Percentiles rank a stretch among this genome's conserved stretches.
Conservation (phyloP, 2,113 vertebrate genomes). For the Lophura nycthemera region DNA sequence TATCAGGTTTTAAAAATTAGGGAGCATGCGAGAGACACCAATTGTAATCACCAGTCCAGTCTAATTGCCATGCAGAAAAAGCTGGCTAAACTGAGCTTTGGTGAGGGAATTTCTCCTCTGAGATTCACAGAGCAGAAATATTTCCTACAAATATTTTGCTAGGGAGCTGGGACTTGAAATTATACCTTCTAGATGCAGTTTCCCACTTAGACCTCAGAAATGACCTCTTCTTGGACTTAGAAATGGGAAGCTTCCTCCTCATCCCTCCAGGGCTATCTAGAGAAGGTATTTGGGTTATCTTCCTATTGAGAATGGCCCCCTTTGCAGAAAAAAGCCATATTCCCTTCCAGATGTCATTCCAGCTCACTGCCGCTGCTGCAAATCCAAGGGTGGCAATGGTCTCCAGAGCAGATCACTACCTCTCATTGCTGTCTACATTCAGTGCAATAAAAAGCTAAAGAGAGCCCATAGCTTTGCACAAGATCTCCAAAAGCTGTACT, state of each 20-base stretch:
- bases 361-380: not conserved
- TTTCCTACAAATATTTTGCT: not conserved
- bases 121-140: not conserved
- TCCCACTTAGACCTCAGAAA: not conserved
- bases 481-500: not conserved
- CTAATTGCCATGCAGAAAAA: not conserved
- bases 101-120: not conserved
- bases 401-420: not conserved
- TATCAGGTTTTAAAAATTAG: not conserved
- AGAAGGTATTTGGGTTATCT: not conserved
- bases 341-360: not conserved
- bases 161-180: not conserved
- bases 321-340: not conserved
- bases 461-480: not conserved
- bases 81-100: slow-evolving; percentile 28
- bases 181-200: not conserved
- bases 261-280: not conserved
- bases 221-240: not conserved
- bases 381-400: not conserved
- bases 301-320: not conserved
- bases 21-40: not conserved
- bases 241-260: not conserved
- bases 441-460: not conserved
- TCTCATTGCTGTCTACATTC: not conserved
- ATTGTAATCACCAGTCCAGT: not conserved